Evolutionary conservation across 2,888 invertebrate species (phyloP), one percentile per base, ranked within the genome.

Genomic region (Neoitamus cyanurus): DNA sequence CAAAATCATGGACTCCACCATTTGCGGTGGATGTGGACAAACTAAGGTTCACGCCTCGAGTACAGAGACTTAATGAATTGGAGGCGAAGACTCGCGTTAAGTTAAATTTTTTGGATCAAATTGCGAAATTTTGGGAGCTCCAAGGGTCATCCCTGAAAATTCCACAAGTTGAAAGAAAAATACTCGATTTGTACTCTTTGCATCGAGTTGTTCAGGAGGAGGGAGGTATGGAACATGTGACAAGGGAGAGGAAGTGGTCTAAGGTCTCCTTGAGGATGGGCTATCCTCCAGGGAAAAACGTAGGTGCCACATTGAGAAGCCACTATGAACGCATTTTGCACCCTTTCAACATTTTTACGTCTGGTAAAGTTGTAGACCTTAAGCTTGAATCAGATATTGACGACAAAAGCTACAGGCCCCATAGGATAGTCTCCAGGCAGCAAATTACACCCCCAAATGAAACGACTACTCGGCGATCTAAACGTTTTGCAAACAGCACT

Each of bases 91-190:
- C 98, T 42, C 94, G 99, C 85, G 97, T 99, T 86, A 98, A 98
- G 91, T 92, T 99, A 34, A 98, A 99, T 92, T 99, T 99, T 92
- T 93, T 99, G 88, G 98, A 99, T 90, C 97, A 98, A 92, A 97
- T 99, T 88, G 97, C 98, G 31, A 98, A 98, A 91, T 99, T 99
- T 92, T 99, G 99, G 99, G 98, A 99, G 91, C 93, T 99, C 36
- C 99, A 99, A 91, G 98, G 97, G 31, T 96, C 96, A 1, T 94
- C 96, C 1, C 92, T 98, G 37, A 97, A 96, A 92, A 97, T 99
- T 88, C 99, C 99, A 0, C 96, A 97, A 89, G 97, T 99, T 3
- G 99, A 99, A 89, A 94, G 97, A 87, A 97, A 97, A 90, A 96
- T 97, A 0, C 92, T 99, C 58, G 99, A 99, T 91, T 92, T 99